Evolutionary conservation across 1,140 invertebrate genomes (phyloP).

Genomic region (Kradibia gibbosae): DNA sequence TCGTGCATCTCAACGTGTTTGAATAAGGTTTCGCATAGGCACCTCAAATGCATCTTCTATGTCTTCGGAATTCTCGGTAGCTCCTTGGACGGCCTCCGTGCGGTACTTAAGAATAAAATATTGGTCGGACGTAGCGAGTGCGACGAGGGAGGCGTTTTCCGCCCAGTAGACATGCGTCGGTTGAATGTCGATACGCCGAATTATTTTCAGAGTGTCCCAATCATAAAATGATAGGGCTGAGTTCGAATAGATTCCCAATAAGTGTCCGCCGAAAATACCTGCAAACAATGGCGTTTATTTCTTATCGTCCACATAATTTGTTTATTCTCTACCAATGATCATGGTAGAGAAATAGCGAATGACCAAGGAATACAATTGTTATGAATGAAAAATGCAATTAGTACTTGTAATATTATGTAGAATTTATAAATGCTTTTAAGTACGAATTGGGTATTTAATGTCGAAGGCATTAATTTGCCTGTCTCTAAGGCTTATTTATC

Average conservation of each 20-base stretch:
- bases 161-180: slow-evolving; percentile 97
- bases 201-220: slow-evolving; percentile 94
- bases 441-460: too few relatives aligned
- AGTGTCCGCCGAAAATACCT: slow-evolving; percentile 96
- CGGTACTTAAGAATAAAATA: slow-evolving; percentile 97
- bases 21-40: slow-evolving; percentile 47
- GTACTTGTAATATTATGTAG: too few relatives aligned
- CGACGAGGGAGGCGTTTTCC: slow-evolving; percentile 94
- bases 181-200: slow-evolving; percentile 96
- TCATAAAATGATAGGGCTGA: slow-evolving; percentile 97
- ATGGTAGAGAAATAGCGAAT: too few relatives aligned
- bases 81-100: slow-evolving; percentile 81
- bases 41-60: slow-evolving; percentile 98
- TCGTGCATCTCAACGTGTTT: too few relatives aligned
- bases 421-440: too few relatives aligned
- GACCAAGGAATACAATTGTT: too few relatives aligned
- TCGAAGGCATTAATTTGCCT: too few relatives aligned
- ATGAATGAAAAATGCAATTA: too few relatives aligned
- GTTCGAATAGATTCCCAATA: slow-evolving; percentile 94
- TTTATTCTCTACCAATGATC: too few relatives aligned
- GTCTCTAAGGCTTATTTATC: background rate
- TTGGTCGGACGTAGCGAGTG: slow-evolving; percentile 94
- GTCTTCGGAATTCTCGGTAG: slow-evolving; percentile 89
- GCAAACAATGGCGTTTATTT: slow-evolving; percentile 48
- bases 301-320: too few relatives aligned